Percentiles rank a stretch among this genome's conserved stretches.
Conservation (phyloP, 1,140 invertebrate species). For the Calliopsis andreniformis region DNA sequence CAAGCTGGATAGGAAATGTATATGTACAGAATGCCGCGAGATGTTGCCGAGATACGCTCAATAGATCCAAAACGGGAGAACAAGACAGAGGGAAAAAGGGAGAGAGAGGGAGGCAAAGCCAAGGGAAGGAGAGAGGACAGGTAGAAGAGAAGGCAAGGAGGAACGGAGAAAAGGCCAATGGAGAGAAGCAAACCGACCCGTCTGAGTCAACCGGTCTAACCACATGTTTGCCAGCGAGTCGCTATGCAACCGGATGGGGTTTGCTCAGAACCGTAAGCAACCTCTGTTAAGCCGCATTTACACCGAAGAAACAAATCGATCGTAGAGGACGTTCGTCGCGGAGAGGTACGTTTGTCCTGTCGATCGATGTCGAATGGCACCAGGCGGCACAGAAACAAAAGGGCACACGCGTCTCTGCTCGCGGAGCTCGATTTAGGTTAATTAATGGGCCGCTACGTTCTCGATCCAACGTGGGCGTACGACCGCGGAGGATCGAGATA, state of each 20-base stretch:
- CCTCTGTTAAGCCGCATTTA: slow-evolving; percentile 71
- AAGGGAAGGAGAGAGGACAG: neutral
- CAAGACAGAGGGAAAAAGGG: neutral
- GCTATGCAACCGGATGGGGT: slow-evolving; percentile 65
- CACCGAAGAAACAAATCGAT: slow-evolving; percentile 66
- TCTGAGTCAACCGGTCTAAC: slow-evolving; percentile 73
- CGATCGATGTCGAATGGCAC: slow-evolving; percentile 9
- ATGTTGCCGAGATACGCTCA: slow-evolving; percentile 29
- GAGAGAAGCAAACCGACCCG: slow-evolving; percentile 63
- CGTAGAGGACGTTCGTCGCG: slow-evolving; percentile 6
- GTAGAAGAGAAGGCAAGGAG: slow-evolving; percentile 11
- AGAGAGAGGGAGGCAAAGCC: neutral
- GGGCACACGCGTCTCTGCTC: slow-evolving; percentile 3
- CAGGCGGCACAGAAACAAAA: slow-evolving; percentile 42
- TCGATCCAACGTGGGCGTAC: neutral
- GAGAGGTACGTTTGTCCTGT: slow-evolving; percentile 52
- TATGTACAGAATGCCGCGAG: neutral
- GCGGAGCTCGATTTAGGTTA: slow-evolving; percentile 22
- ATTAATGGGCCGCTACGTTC: slow-evolving; percentile 10
- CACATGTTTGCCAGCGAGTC: slow-evolving; percentile 70
- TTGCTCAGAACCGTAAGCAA: slow-evolving; percentile 68
- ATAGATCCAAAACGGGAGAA: slow-evolving; percentile 21
- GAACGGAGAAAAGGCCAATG: slow-evolving; percentile 32
- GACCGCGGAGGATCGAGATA: neutral
- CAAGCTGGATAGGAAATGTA: too few relatives aligned